A percentile compares a stretch with the other conserved stretches of the same genome.
Conservation (phyloP, 1,140 invertebrate genomes). For the Physella acuta region DNA sequence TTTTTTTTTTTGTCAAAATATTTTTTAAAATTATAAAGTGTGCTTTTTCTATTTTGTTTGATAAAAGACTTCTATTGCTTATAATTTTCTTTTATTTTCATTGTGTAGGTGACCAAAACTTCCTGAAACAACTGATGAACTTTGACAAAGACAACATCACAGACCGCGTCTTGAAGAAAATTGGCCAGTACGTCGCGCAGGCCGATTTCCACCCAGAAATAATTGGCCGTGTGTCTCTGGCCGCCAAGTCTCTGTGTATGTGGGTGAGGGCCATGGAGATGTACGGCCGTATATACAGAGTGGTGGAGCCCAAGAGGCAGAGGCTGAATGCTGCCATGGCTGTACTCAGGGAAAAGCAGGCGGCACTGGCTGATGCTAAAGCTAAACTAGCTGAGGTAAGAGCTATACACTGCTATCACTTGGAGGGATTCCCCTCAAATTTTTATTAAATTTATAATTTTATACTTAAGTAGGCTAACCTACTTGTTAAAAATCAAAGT, state of each 20-base stretch:
- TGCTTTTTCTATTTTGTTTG: neutral
- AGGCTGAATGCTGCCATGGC: constrained; percentile 72
- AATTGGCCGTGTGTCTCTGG: constrained; percentile 65
- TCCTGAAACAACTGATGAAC: constrained; percentile 71
- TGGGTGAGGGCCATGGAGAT: constrained; percentile 91
- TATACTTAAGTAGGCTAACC: too few relatives aligned
- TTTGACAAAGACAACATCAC: constrained; percentile 86
- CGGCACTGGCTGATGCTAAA: constrained; percentile 72
- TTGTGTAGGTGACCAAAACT: constrained; percentile 58
- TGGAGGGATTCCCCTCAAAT: too few relatives aligned
- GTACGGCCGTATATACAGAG: constrained; percentile 81
- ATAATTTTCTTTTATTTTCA: neutral
- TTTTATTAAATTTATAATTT: too few relatives aligned
- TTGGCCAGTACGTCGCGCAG: constrained; percentile 75
- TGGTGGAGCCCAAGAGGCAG: constrained; percentile 80
- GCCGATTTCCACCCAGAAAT: constrained; percentile 84
- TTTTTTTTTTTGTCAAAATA: neutral
- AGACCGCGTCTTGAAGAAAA: constrained; percentile 77
- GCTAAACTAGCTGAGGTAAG: constrained; percentile 68
- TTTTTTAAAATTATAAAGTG: too few relatives aligned
- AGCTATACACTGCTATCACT: too few relatives aligned
- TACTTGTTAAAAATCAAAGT: too few relatives aligned
- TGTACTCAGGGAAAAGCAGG: constrained; percentile 76
- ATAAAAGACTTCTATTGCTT: neutral
- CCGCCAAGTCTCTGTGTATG: constrained; percentile 81